Evolutionary conservation across 2,888 invertebrate species (phyloP).

Genomic region (Germaria angustata): DNA sequence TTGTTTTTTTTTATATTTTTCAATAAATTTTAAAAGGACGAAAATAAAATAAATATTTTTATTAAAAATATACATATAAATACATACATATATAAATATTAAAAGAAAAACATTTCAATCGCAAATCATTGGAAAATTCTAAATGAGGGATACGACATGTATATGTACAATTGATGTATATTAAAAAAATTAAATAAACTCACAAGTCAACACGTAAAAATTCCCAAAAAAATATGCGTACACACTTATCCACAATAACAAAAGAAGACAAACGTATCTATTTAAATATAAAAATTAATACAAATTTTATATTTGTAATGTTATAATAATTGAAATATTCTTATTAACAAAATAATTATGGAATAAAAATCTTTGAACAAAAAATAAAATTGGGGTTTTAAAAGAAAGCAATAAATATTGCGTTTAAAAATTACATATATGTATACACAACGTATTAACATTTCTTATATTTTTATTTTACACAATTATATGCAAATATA

Average conservation of each 20-base stretch:
- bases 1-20: conserved; percentile 37
- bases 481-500: background rate
- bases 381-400: conserved; percentile 21
- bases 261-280: background rate
- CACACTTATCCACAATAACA: conserved; percentile 4
- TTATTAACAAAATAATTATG: conserved; percentile 27
- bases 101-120: conserved; percentile 11
- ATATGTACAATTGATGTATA: conserved; percentile 56
- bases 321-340: conserved; percentile 50
- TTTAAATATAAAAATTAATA: conserved; percentile 30
- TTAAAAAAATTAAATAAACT: conserved; percentile 15
- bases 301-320: conserved; percentile 65
- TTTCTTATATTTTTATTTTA: conserved; percentile 13
- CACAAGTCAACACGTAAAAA: background rate
- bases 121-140: conserved; percentile 14
- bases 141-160: conserved; percentile 23
- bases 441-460: conserved; percentile 8
- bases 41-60: conserved; percentile 45
- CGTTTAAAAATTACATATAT: background rate
- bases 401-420: background rate
- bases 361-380: conserved; percentile 37
- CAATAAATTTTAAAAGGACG: conserved; percentile 37
- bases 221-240: background rate
- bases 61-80: conserved; percentile 34
- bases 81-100: background rate